Evolutionary conservation across 1,140 invertebrate genomes (phyloP).

Genomic region (Chironomus tepperi): DNA sequence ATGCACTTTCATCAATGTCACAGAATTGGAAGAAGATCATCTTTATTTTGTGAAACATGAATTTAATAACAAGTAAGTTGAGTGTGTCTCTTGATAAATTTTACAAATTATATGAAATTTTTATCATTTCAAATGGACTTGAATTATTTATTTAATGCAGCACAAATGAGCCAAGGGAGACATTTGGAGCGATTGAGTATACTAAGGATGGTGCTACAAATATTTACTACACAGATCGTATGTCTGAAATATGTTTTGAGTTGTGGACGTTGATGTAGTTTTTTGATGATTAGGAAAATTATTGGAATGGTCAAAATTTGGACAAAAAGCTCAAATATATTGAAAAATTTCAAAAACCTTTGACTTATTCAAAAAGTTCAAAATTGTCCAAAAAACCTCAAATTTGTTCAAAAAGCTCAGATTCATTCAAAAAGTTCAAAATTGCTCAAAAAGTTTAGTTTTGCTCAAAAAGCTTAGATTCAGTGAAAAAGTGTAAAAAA

Average conservation of each 20-base stretch:
- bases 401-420: not conserved
- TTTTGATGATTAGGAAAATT: too few relatives aligned
- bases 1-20: not conserved
- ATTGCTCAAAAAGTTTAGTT: not conserved
- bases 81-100: too few relatives aligned
- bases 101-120: too few relatives aligned
- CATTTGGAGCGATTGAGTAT: not conserved
- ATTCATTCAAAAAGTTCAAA: not conserved
- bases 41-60: not conserved
- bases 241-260: too few relatives aligned
- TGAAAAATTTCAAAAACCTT: too few relatives aligned
- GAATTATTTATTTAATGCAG: not conserved
- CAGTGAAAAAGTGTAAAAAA: too few relatives aligned
- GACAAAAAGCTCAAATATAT: too few relatives aligned
- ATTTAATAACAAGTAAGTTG: not conserved
- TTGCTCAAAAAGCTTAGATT: too few relatives aligned
- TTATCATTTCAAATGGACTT: not conserved
- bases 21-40: not conserved
- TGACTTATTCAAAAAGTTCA: too few relatives aligned
- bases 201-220: not conserved
- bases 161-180: not conserved
- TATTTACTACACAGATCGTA: not conserved
- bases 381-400: not conserved
- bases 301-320: too few relatives aligned
- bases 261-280: too few relatives aligned